These are phyloP conservation scores for Montipora sp. DNA, from an alignment of 64 coral and sea anemone genomes.

Conservation along the genomic window DNA sequence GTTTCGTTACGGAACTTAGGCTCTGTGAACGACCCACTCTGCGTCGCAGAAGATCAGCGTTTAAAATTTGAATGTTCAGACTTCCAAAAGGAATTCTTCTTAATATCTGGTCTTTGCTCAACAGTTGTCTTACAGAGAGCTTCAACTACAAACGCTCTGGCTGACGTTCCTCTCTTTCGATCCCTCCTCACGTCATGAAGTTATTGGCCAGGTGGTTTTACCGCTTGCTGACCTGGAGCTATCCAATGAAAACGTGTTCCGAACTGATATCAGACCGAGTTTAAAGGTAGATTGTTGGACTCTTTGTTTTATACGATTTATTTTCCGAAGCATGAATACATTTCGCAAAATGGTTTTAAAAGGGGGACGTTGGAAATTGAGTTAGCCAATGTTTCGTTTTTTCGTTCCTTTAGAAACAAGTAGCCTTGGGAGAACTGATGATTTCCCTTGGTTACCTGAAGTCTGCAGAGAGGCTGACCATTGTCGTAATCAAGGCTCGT, in stretches of 20 bases:
- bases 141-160: conserved; percentile 69
- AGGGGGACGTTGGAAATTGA: background rate
- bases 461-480: conserved; percentile 81
- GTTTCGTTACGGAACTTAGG: too few relatives aligned
- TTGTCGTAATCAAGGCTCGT: conserved; percentile 91
- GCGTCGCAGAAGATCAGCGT: too few relatives aligned
- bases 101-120: background rate
- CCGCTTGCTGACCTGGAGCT: conserved; percentile 60
- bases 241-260: conserved; percentile 62
- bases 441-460: conserved; percentile 89
- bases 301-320: background rate
- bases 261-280: conserved; percentile 76
- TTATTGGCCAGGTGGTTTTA: conserved; percentile 76
- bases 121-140: conserved; percentile 48
- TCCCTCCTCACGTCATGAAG: conserved; percentile 77
- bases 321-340: too few relatives aligned
- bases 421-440: conserved; percentile 83
- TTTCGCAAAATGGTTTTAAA: too few relatives aligned
- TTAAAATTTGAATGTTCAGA: too few relatives aligned
- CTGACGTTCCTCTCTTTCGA: conserved; percentile 79
- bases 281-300: conserved; percentile 58
- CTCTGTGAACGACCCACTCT: too few relatives aligned
- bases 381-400: background rate
- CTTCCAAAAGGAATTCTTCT: too few relatives aligned
- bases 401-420: conserved; percentile 54